Conservation (phyloP, 2,888 invertebrate species). For the Sipha maydis region DNA sequence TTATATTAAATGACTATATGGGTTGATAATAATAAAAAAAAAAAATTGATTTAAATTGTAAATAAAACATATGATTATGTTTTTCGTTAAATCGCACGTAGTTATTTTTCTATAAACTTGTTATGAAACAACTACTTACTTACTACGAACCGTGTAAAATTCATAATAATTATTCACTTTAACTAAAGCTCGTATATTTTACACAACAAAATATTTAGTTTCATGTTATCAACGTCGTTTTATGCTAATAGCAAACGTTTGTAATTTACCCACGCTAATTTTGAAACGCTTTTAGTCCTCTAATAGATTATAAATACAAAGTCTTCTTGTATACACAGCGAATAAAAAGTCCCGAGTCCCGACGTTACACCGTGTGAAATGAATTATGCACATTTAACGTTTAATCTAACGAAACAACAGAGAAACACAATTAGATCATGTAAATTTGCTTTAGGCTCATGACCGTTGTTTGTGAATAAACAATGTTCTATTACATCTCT, state of each 20-base stretch:
- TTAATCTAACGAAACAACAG: not conserved
- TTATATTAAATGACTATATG: not conserved
- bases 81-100: not conserved
- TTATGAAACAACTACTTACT: slow-evolving; percentile 41
- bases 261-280: slow-evolving; percentile 47
- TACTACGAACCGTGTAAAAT: slow-evolving; percentile 44
- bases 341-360: slow-evolving; percentile 27
- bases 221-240: slow-evolving; percentile 49
- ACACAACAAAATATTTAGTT: slow-evolving; percentile 49
- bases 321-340: not conserved
- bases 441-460: not conserved
- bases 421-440: not conserved
- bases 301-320: slow-evolving; percentile 45
- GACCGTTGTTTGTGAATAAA: not conserved
- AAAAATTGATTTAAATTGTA: not conserved
- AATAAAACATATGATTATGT: not conserved
- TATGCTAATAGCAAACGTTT: slow-evolving; percentile 57
- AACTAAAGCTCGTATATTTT: slow-evolving; percentile 46
- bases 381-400: not conserved
- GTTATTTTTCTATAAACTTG: slow-evolving; percentile 25
- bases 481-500: not conserved
- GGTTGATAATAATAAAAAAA: not conserved
- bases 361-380: not conserved
- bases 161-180: slow-evolving; percentile 50
- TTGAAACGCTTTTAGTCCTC: slow-evolving; percentile 51